These are phyloP conservation scores for Myripristis jacobus DNA, from an alignment of 2,797 vertebrate genomes.

Conservation along the genomic window DNA sequence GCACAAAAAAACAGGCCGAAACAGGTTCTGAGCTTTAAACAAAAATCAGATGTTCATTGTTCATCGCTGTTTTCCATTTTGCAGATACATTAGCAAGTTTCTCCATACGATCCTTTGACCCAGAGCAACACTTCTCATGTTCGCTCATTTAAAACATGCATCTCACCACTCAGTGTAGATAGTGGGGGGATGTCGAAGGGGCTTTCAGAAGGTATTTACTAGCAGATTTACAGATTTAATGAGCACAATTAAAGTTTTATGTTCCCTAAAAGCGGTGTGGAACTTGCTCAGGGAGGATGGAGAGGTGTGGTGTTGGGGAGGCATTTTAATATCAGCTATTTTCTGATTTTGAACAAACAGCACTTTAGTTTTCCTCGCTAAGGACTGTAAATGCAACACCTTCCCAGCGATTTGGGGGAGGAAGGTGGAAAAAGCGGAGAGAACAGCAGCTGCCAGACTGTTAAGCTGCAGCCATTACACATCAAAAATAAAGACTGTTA, in stretches of 20 bases:
- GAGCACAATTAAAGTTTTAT: slow-evolving; percentile 70
- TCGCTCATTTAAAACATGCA: slow-evolving; percentile 6
- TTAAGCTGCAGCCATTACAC: slow-evolving; percentile 23
- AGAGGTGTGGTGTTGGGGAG: neutral
- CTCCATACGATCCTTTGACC: neutral
- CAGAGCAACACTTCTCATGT: neutral
- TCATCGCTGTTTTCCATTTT: neutral
- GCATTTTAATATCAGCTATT: slow-evolving; percentile 20
- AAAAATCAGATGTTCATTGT: neutral
- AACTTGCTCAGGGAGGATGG: slow-evolving; percentile 37
- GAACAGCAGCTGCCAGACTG: slow-evolving; percentile 15
- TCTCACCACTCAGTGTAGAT: slow-evolving; percentile 27
- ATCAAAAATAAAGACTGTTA: slow-evolving; percentile 24
- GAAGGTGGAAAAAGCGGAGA: slow-evolving; percentile 22
- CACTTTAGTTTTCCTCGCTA: slow-evolving; percentile 1
- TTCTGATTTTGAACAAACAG: slow-evolving; percentile 33
- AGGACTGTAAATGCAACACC: slow-evolving; percentile 25
- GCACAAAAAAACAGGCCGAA: neutral
- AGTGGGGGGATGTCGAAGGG: slow-evolving; percentile 24
- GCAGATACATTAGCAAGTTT: too few species aligned
- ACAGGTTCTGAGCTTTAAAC: too few species aligned
- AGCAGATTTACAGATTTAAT: slow-evolving; percentile 65
- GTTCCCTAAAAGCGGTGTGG: slow-evolving; percentile 50
- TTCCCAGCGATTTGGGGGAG: slow-evolving; percentile 29
- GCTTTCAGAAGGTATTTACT: slow-evolving; percentile 62